Evolutionary conservation across 1,140 invertebrate species (phyloP), one percentile per base, ranked within the genome.

Genomic region (Saccostrea echinata): DNA sequence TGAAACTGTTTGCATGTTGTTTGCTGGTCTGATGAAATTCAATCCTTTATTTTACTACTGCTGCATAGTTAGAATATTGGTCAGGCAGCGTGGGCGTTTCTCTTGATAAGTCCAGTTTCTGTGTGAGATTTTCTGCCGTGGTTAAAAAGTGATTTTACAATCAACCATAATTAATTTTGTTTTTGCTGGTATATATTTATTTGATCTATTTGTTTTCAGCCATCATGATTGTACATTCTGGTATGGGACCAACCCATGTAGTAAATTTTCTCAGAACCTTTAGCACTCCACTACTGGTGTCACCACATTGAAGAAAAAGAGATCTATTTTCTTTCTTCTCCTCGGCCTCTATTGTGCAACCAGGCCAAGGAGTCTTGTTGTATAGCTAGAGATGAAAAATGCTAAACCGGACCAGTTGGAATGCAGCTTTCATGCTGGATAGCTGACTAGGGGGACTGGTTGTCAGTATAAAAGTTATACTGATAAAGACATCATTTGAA

Each of bases 231-330:
- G n/a, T 61, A 61, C 57, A 61, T 61, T 61, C 57, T 61, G 57
- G 57, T 61, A 61, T 61, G 57, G 57, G 57, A 61, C 57, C 57
- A 61, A 61, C 57, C n/a, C 57, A 61, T 61, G 57, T 16, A 18
- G n/a, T 61, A 18, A 61, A 61, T 61, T 61, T 61, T 18, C 57
- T 61, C 18, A 61, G 57, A 6, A 61, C 57, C 57, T 61, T 18
- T 21, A 61, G 16, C 57, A 61, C n/a, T 61, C 18, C 18, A 61
- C 57, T n/a, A 61, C 18, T 61, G 12, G n/a, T 61, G n/a, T 6
- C 57, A 61, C 57, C 57, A 61, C 12, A 18, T 61, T 61, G n/a
- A 61, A 61, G 57, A 61, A 61, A 61, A 21, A 61, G n/a, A n/a
- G n/a, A 61, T 21, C 12, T 16, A 21, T 2, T 43, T 43, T 2